Evolutionary conservation across 30 jellyfish, hydroid and myxozoan genomes (phyloP).

Genomic region (Hydractinia symbiolongicarpus): DNA sequence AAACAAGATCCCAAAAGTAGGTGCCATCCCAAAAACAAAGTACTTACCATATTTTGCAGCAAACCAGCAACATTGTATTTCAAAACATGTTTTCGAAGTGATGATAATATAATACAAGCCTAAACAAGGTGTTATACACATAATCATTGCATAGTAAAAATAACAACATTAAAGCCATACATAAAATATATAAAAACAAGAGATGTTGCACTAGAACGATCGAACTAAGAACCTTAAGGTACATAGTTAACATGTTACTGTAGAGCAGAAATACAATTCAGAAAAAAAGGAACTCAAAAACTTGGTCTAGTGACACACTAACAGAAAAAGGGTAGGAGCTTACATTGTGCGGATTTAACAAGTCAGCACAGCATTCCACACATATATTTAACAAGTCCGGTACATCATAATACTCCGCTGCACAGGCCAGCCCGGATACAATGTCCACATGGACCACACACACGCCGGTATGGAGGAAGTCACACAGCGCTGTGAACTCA

Average conservation of each 20-base stretch:
- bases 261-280: too few species aligned
- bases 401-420: conserved; percentile 91
- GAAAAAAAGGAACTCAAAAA: not conserved
- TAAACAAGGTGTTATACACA: conserved; percentile 5
- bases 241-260: too few species aligned
- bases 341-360: conserved; percentile 53
- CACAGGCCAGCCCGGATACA: conserved; percentile 78
- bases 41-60: conserved; percentile 57
- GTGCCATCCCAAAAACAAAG: not conserved
- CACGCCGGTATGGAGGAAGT: conserved; percentile 81
- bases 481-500: conserved; percentile 74
- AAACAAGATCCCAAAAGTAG: not conserved
- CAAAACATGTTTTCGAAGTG: conserved; percentile 58
- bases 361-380: conserved; percentile 51
- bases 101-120: conserved; percentile 83
- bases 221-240: too few species aligned
- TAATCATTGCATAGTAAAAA: not conserved
- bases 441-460: conserved; percentile 70
- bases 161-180: not conserved
- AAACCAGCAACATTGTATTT: conserved; percentile 47
- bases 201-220: too few species aligned
- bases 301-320: not conserved
- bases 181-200: not conserved
- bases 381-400: conserved; percentile 67
- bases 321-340: conserved; percentile 5